Conservation (phyloP, 2,888 invertebrate species). For the Lasiommata megera region DNA sequence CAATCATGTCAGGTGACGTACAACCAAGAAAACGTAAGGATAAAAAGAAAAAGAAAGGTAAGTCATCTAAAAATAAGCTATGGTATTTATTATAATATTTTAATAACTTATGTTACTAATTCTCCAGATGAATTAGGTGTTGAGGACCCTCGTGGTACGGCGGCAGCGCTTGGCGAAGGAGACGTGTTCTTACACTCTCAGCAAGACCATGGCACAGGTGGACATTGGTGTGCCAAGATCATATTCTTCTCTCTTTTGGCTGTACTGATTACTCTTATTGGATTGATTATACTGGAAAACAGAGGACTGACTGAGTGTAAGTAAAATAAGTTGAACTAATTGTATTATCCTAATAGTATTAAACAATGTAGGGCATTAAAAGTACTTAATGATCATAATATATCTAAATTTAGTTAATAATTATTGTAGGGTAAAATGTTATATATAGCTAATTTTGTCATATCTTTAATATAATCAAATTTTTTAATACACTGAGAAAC, state of each 20-base stretch:
- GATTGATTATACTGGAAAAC: slow-evolving; percentile 89
- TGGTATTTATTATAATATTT: background rate
- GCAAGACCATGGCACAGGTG: slow-evolving; percentile 88
- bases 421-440: too few relatives aligned
- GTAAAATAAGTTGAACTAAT: slow-evolving; percentile 43
- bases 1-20: slow-evolving; percentile 91
- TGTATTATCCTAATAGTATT: too few relatives aligned
- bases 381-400: background rate
- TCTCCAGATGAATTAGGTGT: slow-evolving; percentile 68
- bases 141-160: slow-evolving; percentile 71
- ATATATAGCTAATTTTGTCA: too few relatives aligned
- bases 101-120: background rate
- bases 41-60: slow-evolving; percentile 91
- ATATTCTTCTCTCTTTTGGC: slow-evolving; percentile 89
- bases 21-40: slow-evolving; percentile 93
- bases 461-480: too few relatives aligned
- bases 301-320: slow-evolving; percentile 89
- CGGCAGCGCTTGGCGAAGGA: slow-evolving; percentile 79
- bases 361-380: too few relatives aligned
- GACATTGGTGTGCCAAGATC: slow-evolving; percentile 91
- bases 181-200: slow-evolving; percentile 90
- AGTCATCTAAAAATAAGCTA: slow-evolving; percentile 15
- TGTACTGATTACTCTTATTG: slow-evolving; percentile 86
- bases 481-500: too few relatives aligned
- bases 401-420: too few relatives aligned